phyloP scores from a whole-genome alignment of 2,888 invertebrate genomes.

The Chrysolina oricalcia region DNA sequence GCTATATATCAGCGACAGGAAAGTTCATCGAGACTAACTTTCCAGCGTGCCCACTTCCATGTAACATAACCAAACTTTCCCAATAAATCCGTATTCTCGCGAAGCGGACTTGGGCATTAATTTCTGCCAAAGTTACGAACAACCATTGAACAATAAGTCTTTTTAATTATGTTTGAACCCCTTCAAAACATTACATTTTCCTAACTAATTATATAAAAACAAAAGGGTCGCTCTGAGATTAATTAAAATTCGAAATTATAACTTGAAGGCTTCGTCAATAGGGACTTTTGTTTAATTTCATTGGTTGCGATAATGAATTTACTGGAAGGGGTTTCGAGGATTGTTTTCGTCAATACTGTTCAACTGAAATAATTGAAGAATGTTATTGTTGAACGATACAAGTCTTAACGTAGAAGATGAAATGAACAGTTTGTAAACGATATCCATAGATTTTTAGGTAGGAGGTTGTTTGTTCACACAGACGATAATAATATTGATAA shows the following conservation, averaged over 20 bases:
- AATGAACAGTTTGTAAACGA: too few relatives aligned
- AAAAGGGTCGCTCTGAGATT: constrained; percentile 5
- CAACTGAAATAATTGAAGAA: too few relatives aligned
- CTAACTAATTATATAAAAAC: constrained; percentile 20
- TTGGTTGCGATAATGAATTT: not conserved
- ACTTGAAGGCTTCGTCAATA: not conserved
- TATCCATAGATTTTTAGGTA: too few relatives aligned
- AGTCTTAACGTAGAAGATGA: too few relatives aligned
- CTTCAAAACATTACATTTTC: constrained; percentile 24
- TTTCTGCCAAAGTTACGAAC: constrained; percentile 26
- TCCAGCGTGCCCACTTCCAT: not conserved
- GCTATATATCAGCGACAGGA: not conserved
- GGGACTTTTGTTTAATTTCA: not conserved
- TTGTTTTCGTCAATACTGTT: too few relatives aligned
- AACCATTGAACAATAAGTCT: constrained; percentile 34
- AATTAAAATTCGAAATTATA: constrained; percentile 24
- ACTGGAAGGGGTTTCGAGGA: too few relatives aligned
- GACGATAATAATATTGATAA: too few relatives aligned
- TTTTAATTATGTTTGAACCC: constrained; percentile 28
- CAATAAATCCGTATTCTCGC: constrained; percentile 41
- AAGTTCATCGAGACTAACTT: constrained; percentile 2
- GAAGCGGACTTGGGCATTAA: constrained; percentile 24
- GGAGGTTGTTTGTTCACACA: too few relatives aligned
- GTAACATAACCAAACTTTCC: constrained; percentile 38
- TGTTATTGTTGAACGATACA: too few relatives aligned